Percentiles rank a stretch among this genome's conserved stretches.
phyloP scores from a whole-genome alignment of 2,797 vertebrate genomes.

The Bradypodion pumilum region DNA sequence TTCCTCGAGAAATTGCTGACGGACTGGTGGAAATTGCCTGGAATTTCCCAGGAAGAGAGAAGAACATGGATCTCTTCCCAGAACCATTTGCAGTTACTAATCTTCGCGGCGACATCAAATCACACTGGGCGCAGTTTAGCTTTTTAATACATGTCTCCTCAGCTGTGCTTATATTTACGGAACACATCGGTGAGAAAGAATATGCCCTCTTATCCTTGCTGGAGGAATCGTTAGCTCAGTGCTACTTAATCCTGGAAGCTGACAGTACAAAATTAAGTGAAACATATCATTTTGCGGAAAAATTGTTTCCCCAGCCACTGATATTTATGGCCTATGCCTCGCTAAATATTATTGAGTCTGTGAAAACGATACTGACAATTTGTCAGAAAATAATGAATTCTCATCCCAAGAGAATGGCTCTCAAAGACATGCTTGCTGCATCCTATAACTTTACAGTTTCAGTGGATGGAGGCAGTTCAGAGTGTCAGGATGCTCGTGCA shows the following conservation, averaged over 20 bases:
- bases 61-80: constrained; percentile 5
- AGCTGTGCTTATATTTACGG: constrained; percentile 19
- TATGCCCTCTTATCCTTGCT: background rate
- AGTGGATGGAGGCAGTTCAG: constrained; percentile 78
- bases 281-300: background rate
- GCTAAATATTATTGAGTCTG: background rate
- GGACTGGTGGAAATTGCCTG: constrained; percentile 30
- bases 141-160: constrained; percentile 22
- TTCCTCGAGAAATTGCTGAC: constrained; percentile 19
- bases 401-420: constrained; percentile 64
- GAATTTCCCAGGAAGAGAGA: constrained; percentile 5
- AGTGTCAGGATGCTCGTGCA: constrained; percentile 71
- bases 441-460: constrained; percentile 70
- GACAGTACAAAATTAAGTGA: background rate
- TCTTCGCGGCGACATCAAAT: constrained; percentile 12
- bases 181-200: background rate
- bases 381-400: constrained; percentile 53
- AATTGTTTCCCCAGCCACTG: background rate
- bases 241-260: constrained; percentile 29
- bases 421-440: constrained; percentile 72
- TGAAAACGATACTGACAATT: background rate
- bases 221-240: constrained; percentile 2
- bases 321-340: background rate
- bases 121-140: background rate
- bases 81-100: constrained; percentile 18